Conservation (phyloP, 2,797 vertebrate genomes). For the Sarcophilus harrisii region DNA sequence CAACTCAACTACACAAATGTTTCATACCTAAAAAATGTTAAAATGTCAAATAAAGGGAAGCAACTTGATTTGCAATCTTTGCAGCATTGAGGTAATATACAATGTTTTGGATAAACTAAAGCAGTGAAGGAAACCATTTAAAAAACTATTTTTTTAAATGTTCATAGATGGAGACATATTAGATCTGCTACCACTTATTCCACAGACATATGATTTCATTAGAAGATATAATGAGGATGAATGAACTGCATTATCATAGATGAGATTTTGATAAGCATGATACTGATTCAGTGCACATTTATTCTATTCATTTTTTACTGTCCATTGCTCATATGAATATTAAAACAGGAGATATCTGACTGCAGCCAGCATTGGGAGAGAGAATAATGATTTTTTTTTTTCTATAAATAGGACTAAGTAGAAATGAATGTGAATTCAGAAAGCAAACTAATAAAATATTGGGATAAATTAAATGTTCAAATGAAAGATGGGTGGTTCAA, state of each 20-base stretch:
- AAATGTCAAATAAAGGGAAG: not conserved
- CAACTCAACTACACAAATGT: not conserved
- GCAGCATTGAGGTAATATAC: not conserved
- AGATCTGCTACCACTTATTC: not conserved
- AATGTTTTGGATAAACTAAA: not conserved
- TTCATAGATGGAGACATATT: not conserved
- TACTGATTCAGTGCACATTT: not conserved
- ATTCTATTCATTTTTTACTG: not conserved
- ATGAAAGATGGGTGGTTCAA: not conserved
- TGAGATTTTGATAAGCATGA: not conserved
- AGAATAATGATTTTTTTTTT: not conserved
- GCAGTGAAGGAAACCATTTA: not conserved
- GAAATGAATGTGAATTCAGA: not conserved
- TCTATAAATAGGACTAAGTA: not conserved
- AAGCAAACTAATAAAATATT: no score
- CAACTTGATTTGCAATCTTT: not conserved
- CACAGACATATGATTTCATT: not conserved
- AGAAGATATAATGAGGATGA: not conserved
- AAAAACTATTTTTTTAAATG: not conserved
- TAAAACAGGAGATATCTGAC: not conserved
- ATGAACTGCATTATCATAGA: not conserved
- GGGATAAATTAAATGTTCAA: not conserved
- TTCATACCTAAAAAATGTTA: not conserved
- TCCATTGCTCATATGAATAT: not conserved
- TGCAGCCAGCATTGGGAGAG: not conserved